phyloP scores from a whole-genome alignment of 1,140 invertebrate species.

The Macrobrachium rosenbergii region DNA sequence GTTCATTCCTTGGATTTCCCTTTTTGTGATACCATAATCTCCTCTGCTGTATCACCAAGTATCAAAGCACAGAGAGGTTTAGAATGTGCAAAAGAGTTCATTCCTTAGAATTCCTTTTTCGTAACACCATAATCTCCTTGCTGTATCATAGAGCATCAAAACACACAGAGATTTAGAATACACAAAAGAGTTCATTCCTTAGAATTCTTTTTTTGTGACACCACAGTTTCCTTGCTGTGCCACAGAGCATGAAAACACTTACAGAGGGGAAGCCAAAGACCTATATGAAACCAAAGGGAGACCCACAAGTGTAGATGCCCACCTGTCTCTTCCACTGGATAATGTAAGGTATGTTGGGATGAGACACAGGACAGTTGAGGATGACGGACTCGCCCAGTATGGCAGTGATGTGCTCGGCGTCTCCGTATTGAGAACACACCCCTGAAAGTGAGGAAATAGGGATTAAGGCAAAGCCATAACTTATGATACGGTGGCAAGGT shows the following conservation, averaged over 20 bases:
- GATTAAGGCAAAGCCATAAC: background rate
- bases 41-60: too few species aligned
- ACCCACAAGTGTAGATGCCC: conserved; percentile 72
- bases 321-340: conserved; percentile 99
- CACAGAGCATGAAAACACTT: background rate
- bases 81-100: too few species aligned
- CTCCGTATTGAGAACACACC: conserved; percentile 69
- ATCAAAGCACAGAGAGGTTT: background rate
- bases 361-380: conserved; percentile 96
- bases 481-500: background rate
- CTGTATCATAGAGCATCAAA: too few species aligned
- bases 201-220: too few species aligned
- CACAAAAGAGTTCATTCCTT: too few species aligned
- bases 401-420: conserved; percentile 95
- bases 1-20: too few species aligned
- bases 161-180: too few species aligned
- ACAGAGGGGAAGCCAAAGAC: background rate
- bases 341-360: conserved; percentile 91
- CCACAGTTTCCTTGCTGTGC: too few species aligned
- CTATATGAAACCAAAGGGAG: background rate
- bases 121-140: too few species aligned
- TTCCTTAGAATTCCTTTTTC: too few species aligned
- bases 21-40: too few species aligned
- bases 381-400: conserved; percentile 95
- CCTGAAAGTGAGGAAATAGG: conserved; percentile 26